Percentiles rank a stretch among this genome's conserved stretches.
phyloP scores from a whole-genome alignment of 2,113 vertebrate genomes.

The Rallus limicola region DNA sequence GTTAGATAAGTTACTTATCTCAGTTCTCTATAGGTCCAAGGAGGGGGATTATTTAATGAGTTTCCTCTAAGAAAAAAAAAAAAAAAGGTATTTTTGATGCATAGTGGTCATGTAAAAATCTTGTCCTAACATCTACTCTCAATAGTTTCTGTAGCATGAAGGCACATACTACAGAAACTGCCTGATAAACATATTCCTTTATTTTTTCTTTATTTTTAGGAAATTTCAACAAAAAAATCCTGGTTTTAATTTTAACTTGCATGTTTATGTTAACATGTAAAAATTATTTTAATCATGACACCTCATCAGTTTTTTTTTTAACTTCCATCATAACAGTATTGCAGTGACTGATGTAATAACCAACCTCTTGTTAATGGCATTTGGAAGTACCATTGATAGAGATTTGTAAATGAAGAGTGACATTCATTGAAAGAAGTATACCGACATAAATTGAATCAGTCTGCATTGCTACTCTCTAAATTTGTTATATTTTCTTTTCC shows the following conservation, averaged over 20 bases:
- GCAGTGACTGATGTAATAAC: neutral
- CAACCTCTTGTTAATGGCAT: neutral
- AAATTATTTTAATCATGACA: neutral
- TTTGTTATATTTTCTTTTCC: neutral
- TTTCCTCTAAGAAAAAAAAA: neutral
- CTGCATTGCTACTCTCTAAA: neutral
- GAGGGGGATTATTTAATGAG: neutral
- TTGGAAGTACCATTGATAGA: neutral
- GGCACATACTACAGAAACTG: neutral
- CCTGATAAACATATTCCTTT: neutral
- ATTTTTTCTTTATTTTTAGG: neutral
- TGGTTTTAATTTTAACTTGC: neutral
- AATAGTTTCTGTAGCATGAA: neutral
- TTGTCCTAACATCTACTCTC: neutral
- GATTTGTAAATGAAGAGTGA: neutral
- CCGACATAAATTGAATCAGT: neutral
- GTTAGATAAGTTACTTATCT: neutral
- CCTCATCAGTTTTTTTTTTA: neutral
- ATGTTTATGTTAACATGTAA: neutral
- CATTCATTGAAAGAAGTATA: neutral
- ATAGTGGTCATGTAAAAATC: neutral
- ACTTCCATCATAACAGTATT: neutral
- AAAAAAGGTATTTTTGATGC: neutral
- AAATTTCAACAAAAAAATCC: neutral
- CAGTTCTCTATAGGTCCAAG: neutral